Conservation (phyloP, 2,888 invertebrate genomes). For the Xestoiulus laeticollis region DNA sequence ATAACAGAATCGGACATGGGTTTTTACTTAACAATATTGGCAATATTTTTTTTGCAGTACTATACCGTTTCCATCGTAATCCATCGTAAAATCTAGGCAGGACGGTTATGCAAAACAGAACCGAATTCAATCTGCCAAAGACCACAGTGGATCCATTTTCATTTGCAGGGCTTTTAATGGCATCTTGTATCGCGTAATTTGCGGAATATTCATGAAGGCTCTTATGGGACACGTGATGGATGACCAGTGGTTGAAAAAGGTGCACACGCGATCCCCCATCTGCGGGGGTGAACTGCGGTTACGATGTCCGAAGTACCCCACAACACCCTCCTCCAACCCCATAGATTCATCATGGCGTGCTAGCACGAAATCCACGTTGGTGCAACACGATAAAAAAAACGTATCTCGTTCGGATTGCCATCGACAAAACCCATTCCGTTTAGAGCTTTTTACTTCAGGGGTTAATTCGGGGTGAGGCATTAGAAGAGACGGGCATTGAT, state of each 20-base stretch:
- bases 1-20: not conserved
- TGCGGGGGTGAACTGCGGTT: not conserved
- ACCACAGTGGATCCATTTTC: slow-evolving; percentile 36
- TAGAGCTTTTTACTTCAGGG: slow-evolving; percentile 13
- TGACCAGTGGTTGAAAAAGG: slow-evolving; percentile 31
- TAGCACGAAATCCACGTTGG: not conserved
- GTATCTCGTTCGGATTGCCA: not conserved
- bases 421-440: slow-evolving; percentile 11
- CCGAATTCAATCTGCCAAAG: slow-evolving; percentile 3
- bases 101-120: not conserved
- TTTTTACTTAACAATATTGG: slow-evolving; percentile 18
- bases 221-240: slow-evolving; percentile 45
- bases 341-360: not conserved
- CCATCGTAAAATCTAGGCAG: slow-evolving; percentile 10
- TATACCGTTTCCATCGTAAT: not conserved
- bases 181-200: slow-evolving; percentile 42
- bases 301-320: not conserved
- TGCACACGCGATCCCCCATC: not conserved
- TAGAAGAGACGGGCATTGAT: slow-evolving; percentile 33
- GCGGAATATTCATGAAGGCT: slow-evolving; percentile 46
- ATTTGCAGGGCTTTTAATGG: slow-evolving; percentile 18
- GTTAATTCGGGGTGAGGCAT: slow-evolving; percentile 32
- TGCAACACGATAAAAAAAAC: not conserved
- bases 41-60: not conserved
- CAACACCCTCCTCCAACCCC: not conserved